Evolutionary conservation across 2,113 vertebrate genomes (phyloP), one percentile per base, ranked within the genome.

Genomic region (Trochalopteron elliotii): DNA sequence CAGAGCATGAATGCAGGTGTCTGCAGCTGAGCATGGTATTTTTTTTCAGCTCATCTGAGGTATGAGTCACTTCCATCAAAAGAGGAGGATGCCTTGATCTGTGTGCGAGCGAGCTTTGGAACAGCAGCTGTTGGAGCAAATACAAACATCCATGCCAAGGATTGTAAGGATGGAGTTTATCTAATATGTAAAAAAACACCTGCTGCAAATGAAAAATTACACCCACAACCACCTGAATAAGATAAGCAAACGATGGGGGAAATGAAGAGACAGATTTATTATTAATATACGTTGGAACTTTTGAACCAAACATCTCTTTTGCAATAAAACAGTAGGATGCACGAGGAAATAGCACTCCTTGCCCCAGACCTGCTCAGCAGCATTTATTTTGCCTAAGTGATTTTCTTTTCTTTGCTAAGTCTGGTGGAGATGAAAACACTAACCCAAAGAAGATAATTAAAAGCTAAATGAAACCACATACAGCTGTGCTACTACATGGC

Each of bases 221-320:
- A 97, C 91, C 97, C 94, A 95, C 92, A 95, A 67, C 96, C 95
- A 97, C 98, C 97, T 97, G 97, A 98, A 94, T 96, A 96, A 97
- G 94, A 89, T 85, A 97, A 96, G 87, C 90, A 95, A 79, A 81
- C 5, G 92, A 94, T 67, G 20, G 78, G 79, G 95, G 55, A 89
- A 95, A 93, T 6, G 47, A 86, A 85, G 89, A 87, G 86, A 64
- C 71, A 91, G 94, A 97, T 93, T 96, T 95, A 87, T 96, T 93
- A 90, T 65, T 90, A 93, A 95, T 97, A 91, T 76, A 94, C 25
- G 25, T 79, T 92, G 91, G 96, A 88, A 95, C 91, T 97, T 97
- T 91, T 90, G 90, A 97, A 93, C 56, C 72, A 88, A 97, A 95
- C 95, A 78, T 92, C 95, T 88, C 83, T 94, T 87, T 88, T 93